Base-by-base conservation (phyloP, 1,140 invertebrate species). In the Platorchestia sp. region DNA sequence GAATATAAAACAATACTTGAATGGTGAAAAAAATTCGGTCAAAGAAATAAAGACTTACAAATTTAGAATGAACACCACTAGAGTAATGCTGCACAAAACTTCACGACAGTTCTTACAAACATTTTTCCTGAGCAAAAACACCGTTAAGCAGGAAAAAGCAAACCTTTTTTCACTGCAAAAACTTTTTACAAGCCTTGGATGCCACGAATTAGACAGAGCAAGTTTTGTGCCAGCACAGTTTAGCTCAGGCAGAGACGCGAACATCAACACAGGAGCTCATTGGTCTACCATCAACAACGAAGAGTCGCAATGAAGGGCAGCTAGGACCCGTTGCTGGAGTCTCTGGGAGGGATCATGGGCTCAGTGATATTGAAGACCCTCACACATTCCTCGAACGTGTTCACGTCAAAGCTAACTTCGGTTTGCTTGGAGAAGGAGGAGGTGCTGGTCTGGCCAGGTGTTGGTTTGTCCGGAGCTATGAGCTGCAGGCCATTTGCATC, bases 381-480 rank as follows among this genome's bases (percentile, higher is more conserved):
- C 7, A 45, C 40, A 40, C 91, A 93, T 47, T 93, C 91, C 40
- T 93, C 45, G n/a, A 93, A 93, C 0, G 91, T 93, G 27, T 93
- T 27, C 6, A 93, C 41, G 91, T 93, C 45, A 10, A 93, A 45
- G 91, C 91, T 93, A 14, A 93, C 91, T 47, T 44, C 91, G 22
- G 91, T 93, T 44, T 93, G 91, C 43, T 93, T 44, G 36, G 91
- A 42, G 16, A 6, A 47, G 10, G 91, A 45, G 91, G 41, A 40
- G 45, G 14, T 16, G 36, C 40, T 47, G 40, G 45, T 45, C 45
- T 93, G 91, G 7, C 45, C 91, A 19, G 91, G 91, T 14, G 43
- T 93, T 22, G 91, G 91, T 40, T 93, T 93, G 91, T 93, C 43
- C 43, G 91, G 91, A 40, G 91, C 91, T 45, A 93, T 93, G 45